Conservation (phyloP, 2,113 vertebrate genomes). For the Platichthys flesus region DNA sequence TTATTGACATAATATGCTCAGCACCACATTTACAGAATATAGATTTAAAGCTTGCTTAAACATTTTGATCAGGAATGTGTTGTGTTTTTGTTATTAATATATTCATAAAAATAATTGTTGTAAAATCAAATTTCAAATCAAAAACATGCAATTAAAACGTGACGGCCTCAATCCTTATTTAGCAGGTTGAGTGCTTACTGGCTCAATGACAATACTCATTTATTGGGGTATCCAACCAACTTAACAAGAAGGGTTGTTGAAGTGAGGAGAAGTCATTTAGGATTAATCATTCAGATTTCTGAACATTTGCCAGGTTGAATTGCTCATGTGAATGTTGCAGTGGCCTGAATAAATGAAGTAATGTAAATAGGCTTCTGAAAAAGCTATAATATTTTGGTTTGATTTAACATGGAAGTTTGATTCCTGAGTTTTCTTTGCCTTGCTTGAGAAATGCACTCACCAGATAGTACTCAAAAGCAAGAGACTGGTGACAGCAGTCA, state of each 20-base stretch:
- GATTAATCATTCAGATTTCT: background rate
- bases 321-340: background rate
- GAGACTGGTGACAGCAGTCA: constrained; percentile 1
- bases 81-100: background rate
- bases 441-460: background rate
- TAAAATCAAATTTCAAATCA: background rate
- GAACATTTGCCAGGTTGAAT: background rate
- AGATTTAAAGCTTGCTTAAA: background rate
- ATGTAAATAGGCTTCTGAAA: background rate
- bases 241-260: too few species aligned
- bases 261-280: too few species aligned
- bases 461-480: constrained; percentile 11
- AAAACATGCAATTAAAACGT: too few species aligned
- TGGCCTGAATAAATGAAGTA: background rate
- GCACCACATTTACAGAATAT: too few species aligned
- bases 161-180: too few species aligned
- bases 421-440: background rate
- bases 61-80: background rate
- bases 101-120: background rate
- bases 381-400: constrained; percentile 4
- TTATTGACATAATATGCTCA: too few species aligned
- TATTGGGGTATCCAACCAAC: too few species aligned
- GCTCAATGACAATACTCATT: too few species aligned
- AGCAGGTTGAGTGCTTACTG: too few species aligned
- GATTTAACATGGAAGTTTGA: background rate